These are phyloP conservation scores for Sebastes steindachneri DNA, from an alignment of 2,797 vertebrate species.

Conservation along the genomic window DNA sequence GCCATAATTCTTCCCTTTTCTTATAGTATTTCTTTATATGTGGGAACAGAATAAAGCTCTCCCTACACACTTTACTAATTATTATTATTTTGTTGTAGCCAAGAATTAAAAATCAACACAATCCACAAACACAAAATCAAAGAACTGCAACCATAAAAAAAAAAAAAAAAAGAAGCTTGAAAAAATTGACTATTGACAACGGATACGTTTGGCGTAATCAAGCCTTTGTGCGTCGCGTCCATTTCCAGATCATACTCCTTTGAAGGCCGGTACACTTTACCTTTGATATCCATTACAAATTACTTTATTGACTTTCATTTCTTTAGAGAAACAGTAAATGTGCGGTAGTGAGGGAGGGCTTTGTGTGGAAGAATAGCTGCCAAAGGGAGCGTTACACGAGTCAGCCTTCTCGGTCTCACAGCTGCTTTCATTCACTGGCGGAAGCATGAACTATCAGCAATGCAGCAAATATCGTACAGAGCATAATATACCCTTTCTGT, in stretches of 20 bases:
- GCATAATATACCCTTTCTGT: neutral
- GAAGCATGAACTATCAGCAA: neutral
- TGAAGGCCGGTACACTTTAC: neutral
- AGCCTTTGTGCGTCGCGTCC: neutral
- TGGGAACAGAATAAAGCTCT: neutral
- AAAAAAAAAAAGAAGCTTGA: neutral
- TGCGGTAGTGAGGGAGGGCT: neutral
- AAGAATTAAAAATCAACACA: neutral
- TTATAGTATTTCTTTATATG: neutral
- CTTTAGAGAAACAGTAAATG: conserved; percentile 65
- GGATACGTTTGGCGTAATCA: neutral
- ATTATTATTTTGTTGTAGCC: neutral
- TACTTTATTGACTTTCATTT: neutral
- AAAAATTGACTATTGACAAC: neutral
- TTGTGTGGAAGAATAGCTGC: conserved; percentile 19
- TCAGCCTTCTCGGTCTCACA: conserved; percentile 41
- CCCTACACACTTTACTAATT: neutral
- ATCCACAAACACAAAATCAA: neutral
- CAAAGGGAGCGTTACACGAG: conserved; percentile 35
- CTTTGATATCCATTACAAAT: neutral
- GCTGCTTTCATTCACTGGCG: neutral
- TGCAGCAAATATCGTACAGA: neutral
- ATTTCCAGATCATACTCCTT: neutral
- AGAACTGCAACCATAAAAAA: neutral
- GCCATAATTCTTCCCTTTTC: conserved; percentile 5